A percentile compares a stretch with the other conserved stretches of the same genome.
Evolutionary conservation across 2,113 vertebrate species (phyloP).

Genomic region (Sialia sialis): DNA sequence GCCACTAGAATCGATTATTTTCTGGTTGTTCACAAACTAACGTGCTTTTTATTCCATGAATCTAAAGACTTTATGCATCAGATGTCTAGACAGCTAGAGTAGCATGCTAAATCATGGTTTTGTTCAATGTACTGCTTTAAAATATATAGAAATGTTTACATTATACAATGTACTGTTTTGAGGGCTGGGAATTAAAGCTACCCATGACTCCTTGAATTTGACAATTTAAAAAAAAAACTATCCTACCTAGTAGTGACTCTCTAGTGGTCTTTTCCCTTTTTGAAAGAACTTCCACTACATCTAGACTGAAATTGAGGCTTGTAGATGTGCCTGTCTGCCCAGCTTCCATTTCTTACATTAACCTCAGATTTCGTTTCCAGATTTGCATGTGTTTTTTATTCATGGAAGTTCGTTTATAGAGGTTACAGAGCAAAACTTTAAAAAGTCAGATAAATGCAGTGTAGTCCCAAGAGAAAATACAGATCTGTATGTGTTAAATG

Average conservation of each 20-base stretch:
- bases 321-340: slow-evolving; percentile 2
- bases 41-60: not conserved
- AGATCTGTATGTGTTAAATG: not conserved
- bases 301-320: slow-evolving; percentile 23
- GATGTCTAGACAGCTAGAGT: not conserved
- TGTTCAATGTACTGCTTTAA: not conserved
- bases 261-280: slow-evolving; percentile 47
- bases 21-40: not conserved
- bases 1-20: not conserved
- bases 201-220: not conserved
- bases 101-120: not conserved
- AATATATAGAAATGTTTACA: not conserved
- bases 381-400: slow-evolving; percentile 44
- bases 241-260: slow-evolving; percentile 10
- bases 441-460: not conserved
- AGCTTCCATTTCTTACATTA: slow-evolving; percentile 51
- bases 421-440: not conserved
- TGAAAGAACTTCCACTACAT: slow-evolving; percentile 11
- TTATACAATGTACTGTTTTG: not conserved
- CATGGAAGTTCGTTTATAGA: not conserved
- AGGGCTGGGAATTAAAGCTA: not conserved
- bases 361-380: slow-evolving; percentile 36
- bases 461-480: not conserved
- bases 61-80: not conserved
- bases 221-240: not conserved